phyloP scores from a whole-genome alignment of 2,797 vertebrate genomes.

The Nothura maculosa region DNA sequence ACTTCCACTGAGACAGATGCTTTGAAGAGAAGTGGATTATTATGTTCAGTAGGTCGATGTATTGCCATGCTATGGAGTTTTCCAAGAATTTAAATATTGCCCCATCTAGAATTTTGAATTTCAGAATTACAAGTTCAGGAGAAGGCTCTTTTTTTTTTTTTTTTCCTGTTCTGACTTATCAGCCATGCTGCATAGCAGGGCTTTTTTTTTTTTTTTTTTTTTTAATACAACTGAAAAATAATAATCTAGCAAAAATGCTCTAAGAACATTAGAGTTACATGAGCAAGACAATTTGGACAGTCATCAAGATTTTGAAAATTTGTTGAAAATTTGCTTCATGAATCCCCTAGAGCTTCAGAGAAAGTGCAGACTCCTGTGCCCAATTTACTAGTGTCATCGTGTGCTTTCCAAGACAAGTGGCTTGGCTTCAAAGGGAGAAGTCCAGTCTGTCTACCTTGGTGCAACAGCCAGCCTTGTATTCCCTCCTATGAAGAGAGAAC shows the following conservation, averaged over 20 bases:
- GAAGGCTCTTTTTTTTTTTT: neutral
- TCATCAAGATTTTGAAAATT: neutral
- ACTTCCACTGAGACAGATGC: neutral
- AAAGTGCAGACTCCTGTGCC: neutral
- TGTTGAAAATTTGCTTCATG: neutral
- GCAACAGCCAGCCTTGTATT: neutral
- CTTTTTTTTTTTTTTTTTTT: neutral
- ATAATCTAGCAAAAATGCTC: neutral
- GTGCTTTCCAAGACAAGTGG: neutral
- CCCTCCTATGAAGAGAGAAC: neutral
- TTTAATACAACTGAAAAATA: neutral
- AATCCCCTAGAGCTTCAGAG: neutral
- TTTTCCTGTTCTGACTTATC: neutral
- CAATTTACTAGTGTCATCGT: neutral
- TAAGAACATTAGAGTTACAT: neutral
- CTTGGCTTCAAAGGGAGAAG: neutral
- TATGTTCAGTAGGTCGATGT: neutral
- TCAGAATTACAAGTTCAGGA: neutral
- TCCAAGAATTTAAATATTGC: neutral
- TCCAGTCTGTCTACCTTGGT: neutral
- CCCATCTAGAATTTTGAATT: neutral
- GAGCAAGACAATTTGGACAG: neutral
- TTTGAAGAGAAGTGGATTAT: neutral
- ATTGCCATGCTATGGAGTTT: neutral
- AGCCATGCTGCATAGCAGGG: neutral